Evolutionary conservation across 2,797 vertebrate genomes (phyloP), one percentile per base, ranked within the genome.

Genomic region (Artibeus jamaicensis): DNA sequence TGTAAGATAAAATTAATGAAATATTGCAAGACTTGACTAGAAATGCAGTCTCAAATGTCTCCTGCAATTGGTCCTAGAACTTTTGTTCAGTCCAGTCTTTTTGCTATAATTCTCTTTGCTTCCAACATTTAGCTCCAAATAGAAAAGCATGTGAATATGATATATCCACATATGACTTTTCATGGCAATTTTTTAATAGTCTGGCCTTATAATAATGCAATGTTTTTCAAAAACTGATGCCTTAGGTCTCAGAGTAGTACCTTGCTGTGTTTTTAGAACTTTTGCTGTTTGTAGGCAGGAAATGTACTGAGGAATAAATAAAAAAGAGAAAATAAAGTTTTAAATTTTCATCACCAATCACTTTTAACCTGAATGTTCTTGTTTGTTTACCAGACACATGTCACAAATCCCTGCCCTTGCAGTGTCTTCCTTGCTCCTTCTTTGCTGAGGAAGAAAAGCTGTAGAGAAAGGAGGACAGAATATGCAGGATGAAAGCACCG

Each of bases 201-300:
- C 42, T 86, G 77, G 59, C 89, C 44, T 83, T 93, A 62, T 16
- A 86, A 86, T 34, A 93, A 71, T 67, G 37, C 12, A 46, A 37
- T 96, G 73, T 74, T 96, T 89, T 16, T 86, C 14, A 62, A 97
- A 98, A 97, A 96, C 89, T 16, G 19, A 71, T 84, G 19, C 84
- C 96, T 67, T 74, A 83, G 77, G 44, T 97, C 93, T 97, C 95
- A 97, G 94, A 96, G 26, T 34, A 37, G 81, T 86, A 79, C 71
- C 77, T 98, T 97, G 73, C 92, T 97, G 65, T 0, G 10, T 18
- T 46, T 62, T 86, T 88, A 95, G 70, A 92, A 96, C 90, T 97
- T 91, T 97, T 77, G 57, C 76, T 97, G 93, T 97, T 96, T 97
- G 62, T 65, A 89, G 85, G 62, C 3, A 95, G 95, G 91, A 91